These are phyloP conservation scores for Biston stratarius DNA, from an alignment of 2,888 invertebrate genomes.

Conservation along the genomic window DNA sequence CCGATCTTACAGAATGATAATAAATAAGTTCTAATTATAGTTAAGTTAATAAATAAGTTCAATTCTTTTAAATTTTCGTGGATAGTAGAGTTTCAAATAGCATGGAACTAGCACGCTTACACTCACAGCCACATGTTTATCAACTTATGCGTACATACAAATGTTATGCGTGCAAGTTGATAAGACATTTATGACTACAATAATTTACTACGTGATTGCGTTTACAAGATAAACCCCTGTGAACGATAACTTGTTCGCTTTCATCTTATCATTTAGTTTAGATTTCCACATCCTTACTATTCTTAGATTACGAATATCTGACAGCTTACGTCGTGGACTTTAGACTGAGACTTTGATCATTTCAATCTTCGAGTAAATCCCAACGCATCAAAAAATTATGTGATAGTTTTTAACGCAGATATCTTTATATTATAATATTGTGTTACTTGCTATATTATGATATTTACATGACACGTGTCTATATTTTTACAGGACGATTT, in stretches of 20 bases:
- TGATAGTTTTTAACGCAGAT: no score
- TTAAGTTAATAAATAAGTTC: no score
- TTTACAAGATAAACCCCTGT: constrained; percentile 16
- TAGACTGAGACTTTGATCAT: constrained; percentile 1
- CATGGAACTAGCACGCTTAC: no score
- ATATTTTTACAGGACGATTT: constrained; percentile 90
- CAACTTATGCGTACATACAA: background rate
- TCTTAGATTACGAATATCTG: constrained; percentile 13
- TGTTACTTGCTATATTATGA: no score
- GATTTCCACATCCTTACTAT: constrained; percentile 5
- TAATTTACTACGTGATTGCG: constrained; percentile 12
- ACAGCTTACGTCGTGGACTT: constrained; percentile 4
- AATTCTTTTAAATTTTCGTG: background rate
- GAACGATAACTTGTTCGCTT: constrained; percentile 8
- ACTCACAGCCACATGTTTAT: no score
- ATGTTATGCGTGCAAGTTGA: background rate
- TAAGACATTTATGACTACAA: constrained; percentile 8
- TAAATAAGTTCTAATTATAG: no score
- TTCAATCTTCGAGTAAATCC: background rate
- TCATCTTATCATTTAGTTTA: constrained; percentile 6
- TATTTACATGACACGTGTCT: no score
- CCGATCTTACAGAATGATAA: no score
- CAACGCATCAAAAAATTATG: background rate
- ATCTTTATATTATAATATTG: no score
- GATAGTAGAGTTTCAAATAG: background rate